Conservation (phyloP, 2,113 vertebrate species). For the Poecilia latipinna region DNA sequence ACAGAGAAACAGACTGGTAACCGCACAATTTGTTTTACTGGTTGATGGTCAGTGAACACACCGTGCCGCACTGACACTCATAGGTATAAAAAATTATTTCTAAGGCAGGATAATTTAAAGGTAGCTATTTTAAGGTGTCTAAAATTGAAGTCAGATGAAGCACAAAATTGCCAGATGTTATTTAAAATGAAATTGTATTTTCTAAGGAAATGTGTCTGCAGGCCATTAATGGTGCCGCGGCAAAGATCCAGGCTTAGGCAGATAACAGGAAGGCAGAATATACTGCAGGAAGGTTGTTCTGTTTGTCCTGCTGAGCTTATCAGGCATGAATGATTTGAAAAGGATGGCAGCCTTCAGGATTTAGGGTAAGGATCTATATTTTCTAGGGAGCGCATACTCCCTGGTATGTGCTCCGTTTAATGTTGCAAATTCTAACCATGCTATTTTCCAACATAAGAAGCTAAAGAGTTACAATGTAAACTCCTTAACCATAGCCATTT, state of each 20-base stretch:
- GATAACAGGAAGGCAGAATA: background rate
- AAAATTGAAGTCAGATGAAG: constrained; percentile 36
- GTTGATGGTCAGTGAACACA: no score
- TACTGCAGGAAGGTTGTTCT: background rate
- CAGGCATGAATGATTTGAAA: background rate
- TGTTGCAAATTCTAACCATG: background rate
- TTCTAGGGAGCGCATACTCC: background rate
- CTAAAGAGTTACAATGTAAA: background rate
- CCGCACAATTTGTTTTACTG: no score
- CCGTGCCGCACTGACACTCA: no score
- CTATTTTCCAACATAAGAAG: background rate
- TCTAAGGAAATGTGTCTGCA: background rate
- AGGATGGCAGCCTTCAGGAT: background rate
- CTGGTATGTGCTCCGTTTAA: background rate
- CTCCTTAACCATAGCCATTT: background rate
- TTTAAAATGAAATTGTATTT: background rate
- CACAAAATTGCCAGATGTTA: background rate
- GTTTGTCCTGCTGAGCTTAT: background rate
- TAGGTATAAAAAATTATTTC: no score
- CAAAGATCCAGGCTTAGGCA: background rate
- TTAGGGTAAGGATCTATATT: background rate
- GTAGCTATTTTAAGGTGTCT: background rate
- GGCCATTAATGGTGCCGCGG: no score
- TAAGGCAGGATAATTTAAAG: constrained; percentile 14
- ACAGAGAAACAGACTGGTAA: no score